phyloP scores from a whole-genome alignment of 2,888 invertebrate species.

The Abrostola triplasia region DNA sequence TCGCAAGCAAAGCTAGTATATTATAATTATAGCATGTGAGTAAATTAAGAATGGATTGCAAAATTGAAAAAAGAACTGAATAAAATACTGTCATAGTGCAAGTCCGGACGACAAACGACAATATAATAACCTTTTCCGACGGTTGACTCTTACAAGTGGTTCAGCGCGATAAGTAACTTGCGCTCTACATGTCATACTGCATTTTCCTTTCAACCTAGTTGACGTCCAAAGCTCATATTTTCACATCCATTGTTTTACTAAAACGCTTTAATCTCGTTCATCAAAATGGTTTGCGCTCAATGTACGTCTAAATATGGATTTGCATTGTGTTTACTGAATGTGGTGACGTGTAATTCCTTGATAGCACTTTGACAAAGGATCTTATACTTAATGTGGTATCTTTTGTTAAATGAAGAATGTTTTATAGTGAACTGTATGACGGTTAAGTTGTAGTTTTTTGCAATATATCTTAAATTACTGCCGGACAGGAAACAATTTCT shows the following conservation, averaged over 20 bases:
- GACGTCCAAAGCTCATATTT: slow-evolving; percentile 35
- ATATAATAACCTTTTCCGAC: slow-evolving; percentile 38
- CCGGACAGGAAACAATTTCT: too few relatives aligned
- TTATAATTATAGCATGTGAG: too few relatives aligned
- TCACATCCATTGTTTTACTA: slow-evolving; percentile 18
- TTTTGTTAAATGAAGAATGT: slow-evolving; percentile 2
- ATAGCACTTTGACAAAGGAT: slow-evolving; percentile 22
- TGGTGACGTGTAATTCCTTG: slow-evolving; percentile 32
- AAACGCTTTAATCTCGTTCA: slow-evolving; percentile 22
- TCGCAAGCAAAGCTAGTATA: too few relatives aligned
- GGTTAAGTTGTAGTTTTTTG: too few relatives aligned
- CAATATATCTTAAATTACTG: too few relatives aligned
- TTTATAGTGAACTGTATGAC: too few relatives aligned
- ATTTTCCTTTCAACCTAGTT: slow-evolving; percentile 33
- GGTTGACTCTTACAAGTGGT: slow-evolving; percentile 44
- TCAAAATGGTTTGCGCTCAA: slow-evolving; percentile 7
- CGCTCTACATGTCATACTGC: slow-evolving; percentile 28
- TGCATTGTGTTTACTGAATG: slow-evolving; percentile 12
- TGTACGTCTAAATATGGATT: slow-evolving; percentile 14
- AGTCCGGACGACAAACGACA: slow-evolving; percentile 28
- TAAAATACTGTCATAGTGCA: too few relatives aligned
- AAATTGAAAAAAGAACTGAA: too few relatives aligned
- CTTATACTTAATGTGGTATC: slow-evolving; percentile 13
- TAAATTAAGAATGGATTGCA: too few relatives aligned
- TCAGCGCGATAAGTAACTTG: slow-evolving; percentile 37